phyloP scores from a whole-genome alignment of 2,888 invertebrate genomes.

The Saturnia japonica region DNA sequence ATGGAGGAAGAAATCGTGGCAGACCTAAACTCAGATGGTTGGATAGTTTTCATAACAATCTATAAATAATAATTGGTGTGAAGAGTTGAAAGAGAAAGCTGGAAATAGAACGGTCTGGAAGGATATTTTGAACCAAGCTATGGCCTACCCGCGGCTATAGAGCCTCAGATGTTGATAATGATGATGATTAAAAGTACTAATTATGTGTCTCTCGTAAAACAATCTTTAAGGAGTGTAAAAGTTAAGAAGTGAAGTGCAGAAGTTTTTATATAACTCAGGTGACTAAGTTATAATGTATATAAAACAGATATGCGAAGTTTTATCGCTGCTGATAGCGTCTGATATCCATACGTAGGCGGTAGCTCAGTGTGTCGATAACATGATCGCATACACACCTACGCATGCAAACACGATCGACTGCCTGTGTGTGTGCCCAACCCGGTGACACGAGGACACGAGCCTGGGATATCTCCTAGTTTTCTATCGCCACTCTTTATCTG shows the following conservation, averaged over 20 bases:
- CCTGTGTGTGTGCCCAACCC: constrained; percentile 26
- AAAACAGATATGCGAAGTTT: constrained; percentile 59
- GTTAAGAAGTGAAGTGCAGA: too few species aligned
- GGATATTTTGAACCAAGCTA: too few species aligned
- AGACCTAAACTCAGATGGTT: too few species aligned
- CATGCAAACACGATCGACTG: constrained; percentile 2
- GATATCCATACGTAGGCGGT: constrained; percentile 63
- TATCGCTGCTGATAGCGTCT: constrained; percentile 65
- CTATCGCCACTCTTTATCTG: constrained; percentile 60
- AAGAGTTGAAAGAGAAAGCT: too few species aligned
- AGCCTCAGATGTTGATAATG: too few species aligned
- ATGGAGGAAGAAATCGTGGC: too few species aligned
- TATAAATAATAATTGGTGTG: too few species aligned
- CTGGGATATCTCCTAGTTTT: constrained; percentile 66
- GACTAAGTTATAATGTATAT: constrained; percentile 24
- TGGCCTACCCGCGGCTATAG: too few species aligned
- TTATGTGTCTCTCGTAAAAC: not conserved
- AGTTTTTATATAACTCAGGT: not conserved
- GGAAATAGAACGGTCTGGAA: too few species aligned
- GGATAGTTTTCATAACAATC: too few species aligned
- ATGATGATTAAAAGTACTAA: too few species aligned
- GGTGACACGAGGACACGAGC: constrained; percentile 40
- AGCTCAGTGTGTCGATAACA: constrained; percentile 47
- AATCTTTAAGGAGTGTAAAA: not conserved
- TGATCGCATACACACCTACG: constrained; percentile 27